These are phyloP conservation scores for Parasteatoda lunata DNA, from an alignment of 2,888 invertebrate species.

Conservation along the genomic window DNA sequence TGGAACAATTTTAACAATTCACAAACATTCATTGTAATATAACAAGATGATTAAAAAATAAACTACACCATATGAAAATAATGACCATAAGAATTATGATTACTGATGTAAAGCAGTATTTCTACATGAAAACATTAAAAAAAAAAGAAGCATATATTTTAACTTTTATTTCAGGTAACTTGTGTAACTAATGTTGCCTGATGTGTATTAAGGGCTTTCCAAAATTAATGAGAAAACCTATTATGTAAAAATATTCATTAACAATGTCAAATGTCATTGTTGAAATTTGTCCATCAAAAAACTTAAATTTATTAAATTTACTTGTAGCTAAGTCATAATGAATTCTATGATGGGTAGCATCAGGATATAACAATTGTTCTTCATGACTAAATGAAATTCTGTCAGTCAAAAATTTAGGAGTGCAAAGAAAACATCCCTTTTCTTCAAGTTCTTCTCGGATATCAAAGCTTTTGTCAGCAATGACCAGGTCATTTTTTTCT, in stretches of 20 bases:
- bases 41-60: no score
- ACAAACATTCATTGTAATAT: no score
- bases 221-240: background rate
- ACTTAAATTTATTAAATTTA: slow-evolving; percentile 1
- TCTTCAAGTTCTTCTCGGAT: slow-evolving; percentile 8
- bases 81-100: no score
- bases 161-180: no score
- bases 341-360: background rate
- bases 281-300: slow-evolving; percentile 4
- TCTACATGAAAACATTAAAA: no score
- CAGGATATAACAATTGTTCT: background rate
- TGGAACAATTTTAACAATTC: no score
- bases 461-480: slow-evolving; percentile 13
- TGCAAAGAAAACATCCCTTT: background rate
- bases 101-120: no score
- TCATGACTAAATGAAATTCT: background rate
- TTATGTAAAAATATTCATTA: slow-evolving; percentile 10
- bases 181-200: background rate
- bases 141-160: no score
- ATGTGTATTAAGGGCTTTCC: background rate
- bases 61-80: no score
- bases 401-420: background rate
- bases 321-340: slow-evolving; percentile 6
- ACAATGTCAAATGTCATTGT: background rate
- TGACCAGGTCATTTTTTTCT: slow-evolving; percentile 10